Percentiles rank a stretch among this genome's conserved stretches.
phyloP scores from a whole-genome alignment of 64 coral and sea anemone species.

The Montipora efflorescens region DNA sequence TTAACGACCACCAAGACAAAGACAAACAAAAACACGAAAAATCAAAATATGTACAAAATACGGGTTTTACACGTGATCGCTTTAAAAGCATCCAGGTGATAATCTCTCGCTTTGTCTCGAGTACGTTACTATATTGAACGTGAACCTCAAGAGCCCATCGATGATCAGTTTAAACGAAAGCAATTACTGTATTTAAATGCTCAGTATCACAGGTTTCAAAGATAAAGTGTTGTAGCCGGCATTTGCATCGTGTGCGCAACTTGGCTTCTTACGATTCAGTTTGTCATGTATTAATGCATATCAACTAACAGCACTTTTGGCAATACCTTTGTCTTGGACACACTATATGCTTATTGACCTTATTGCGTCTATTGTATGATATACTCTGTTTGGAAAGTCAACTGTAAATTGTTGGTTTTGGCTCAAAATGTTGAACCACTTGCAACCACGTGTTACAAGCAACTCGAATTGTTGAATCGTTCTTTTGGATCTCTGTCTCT shows the following conservation, averaged over 20 bases:
- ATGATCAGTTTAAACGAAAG: constrained; percentile 5
- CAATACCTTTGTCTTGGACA: not conserved
- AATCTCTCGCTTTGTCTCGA: not conserved
- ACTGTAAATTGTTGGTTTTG: constrained; percentile 11
- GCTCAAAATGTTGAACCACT: not conserved
- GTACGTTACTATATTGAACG: not conserved
- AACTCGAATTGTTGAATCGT: not conserved
- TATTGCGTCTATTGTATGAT: not conserved
- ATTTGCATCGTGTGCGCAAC: too few species aligned
- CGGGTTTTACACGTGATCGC: not conserved
- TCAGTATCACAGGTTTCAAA: not conserved
- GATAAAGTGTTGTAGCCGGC: not conserved
- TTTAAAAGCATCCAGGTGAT: not conserved
- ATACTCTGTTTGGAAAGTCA: constrained; percentile 6
- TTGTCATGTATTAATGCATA: not conserved
- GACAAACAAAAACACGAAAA: not conserved
- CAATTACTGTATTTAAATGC: not conserved
- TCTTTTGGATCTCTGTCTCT: not conserved
- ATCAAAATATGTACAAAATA: not conserved
- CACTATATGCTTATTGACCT: not conserved
- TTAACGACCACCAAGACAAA: not conserved
- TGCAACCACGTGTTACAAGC: not conserved
- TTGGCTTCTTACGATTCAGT: too few species aligned
- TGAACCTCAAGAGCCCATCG: not conserved
- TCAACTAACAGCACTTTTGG: not conserved